These are phyloP conservation scores for Lathronympha strigana DNA, from an alignment of 2,888 invertebrate genomes.

Conservation along the genomic window DNA sequence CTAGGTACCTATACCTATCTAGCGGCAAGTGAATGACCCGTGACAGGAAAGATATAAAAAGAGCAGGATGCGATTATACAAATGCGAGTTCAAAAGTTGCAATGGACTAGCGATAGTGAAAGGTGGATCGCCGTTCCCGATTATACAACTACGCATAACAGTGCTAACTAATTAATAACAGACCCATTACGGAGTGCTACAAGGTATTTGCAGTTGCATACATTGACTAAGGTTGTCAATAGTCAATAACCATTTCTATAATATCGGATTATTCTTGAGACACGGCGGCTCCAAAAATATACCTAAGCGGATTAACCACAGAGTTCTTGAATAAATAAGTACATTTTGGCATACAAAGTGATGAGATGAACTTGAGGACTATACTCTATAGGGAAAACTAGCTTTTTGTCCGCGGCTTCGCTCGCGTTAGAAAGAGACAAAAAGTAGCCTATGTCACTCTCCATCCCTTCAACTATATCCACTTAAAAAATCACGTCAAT, in stretches of 20 bases:
- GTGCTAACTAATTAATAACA: conserved; percentile 2
- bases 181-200: neutral
- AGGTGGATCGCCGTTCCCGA: conserved; percentile 52
- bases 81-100: conserved; percentile 20
- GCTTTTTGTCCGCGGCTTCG: no score
- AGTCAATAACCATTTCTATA: no score
- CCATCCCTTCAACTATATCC: no score
- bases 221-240: neutral
- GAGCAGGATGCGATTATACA: conserved; percentile 34
- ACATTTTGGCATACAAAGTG: no score
- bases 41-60: conserved; percentile 32
- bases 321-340: neutral
- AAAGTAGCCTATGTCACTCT: no score
- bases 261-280: no score
- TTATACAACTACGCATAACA: conserved; percentile 52
- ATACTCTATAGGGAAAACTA: no score
- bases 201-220: neutral
- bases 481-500: no score
- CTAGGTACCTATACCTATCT: neutral
- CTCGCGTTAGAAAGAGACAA: no score
- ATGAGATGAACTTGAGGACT: no score
- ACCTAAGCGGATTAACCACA: no score
- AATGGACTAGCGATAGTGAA: conserved; percentile 57
- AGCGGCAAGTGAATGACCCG: conserved; percentile 17
- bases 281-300: no score